These are phyloP conservation scores for Drosophila sp. DNA, from an alignment of 1,140 invertebrate genomes.

Conservation along the genomic window DNA sequence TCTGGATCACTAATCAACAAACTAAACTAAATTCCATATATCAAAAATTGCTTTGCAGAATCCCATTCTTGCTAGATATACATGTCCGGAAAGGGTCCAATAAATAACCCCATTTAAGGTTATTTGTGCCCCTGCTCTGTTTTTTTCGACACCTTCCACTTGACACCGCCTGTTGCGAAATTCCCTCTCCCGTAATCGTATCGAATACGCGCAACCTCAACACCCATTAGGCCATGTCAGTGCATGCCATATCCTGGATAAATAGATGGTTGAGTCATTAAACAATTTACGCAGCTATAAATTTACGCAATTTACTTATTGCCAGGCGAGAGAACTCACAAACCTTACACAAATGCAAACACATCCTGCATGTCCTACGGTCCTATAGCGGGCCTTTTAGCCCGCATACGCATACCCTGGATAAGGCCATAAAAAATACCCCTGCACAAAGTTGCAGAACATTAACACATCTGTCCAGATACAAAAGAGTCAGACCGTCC, in stretches of 20 bases:
- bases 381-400: background rate
- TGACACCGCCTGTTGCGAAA: slow-evolving; percentile 33
- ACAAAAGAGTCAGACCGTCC: slow-evolving; percentile 54
- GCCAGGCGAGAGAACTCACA: slow-evolving; percentile 9
- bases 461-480: slow-evolving; percentile 81
- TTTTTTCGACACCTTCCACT: slow-evolving; percentile 26
- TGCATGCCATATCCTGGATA: slow-evolving; percentile 56
- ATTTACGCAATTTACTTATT: slow-evolving; percentile 82
- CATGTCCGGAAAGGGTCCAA: background rate
- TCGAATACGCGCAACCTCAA: slow-evolving; percentile 36
- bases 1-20: too few species aligned
- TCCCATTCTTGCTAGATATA: too few species aligned
- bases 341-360: slow-evolving; percentile 31
- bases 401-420: slow-evolving; percentile 15
- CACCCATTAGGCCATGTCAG: slow-evolving; percentile 68
- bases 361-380: slow-evolving; percentile 31
- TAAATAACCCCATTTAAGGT: background rate
- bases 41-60: too few species aligned
- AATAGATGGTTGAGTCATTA: slow-evolving; percentile 82
- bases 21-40: too few species aligned
- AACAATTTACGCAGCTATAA: slow-evolving; percentile 82
- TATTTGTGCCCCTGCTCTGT: background rate
- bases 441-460: slow-evolving; percentile 41
- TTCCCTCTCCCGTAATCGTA: slow-evolving; percentile 12
- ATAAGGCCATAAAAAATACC: slow-evolving; percentile 74